Evolutionary conservation across 1,140 invertebrate genomes (phyloP), one percentile per base, ranked within the genome.

Genomic region (Oscheius sp.): DNA sequence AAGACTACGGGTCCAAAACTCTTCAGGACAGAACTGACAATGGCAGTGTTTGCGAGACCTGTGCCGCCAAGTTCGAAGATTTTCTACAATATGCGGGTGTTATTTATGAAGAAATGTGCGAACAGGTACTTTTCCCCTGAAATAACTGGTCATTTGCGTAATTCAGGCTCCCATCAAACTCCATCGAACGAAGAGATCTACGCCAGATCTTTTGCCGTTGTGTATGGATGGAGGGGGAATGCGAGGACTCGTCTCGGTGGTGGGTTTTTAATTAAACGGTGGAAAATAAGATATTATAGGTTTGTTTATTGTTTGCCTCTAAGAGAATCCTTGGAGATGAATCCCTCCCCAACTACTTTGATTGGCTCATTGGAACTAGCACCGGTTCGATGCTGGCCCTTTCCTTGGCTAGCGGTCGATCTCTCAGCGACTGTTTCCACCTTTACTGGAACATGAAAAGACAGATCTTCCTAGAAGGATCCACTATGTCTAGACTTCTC

Each of bases 371-470:
- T 20, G 80, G 80, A 55, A 76, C 75, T 35, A 78, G 52, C 15
- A 81, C 80, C 28, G 80, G 80, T 55, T 78, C 79, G 15, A 80
- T 81, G 68, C 73, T 81, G 2, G 76, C 80, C 15, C 69, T 81
- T 3, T 76, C 78, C 15, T 49, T 81, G 31, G 80, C 79, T 2
- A 81, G 80, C 31, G 81, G 81, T 20, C 64, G 67, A 20, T 59
- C 78, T 13, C 71, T 81, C 23, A 77, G 55, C 13, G 79, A 81
- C n/a, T 72, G 74, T 29, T 81, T 81, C 72, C 82, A 81, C 42
- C 63, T 76, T n/a, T 81, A 81, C 46, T 81, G 80, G 80, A 78
- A 81, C 45, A 81, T 81, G 79, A 81, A 81, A 61, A 74, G 68
- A 52, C 68, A 78, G 35, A 81, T 81, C 7, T 81, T 81, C 46